phyloP scores from a whole-genome alignment of 2,797 vertebrate species.

The Antennarius maculatus region DNA sequence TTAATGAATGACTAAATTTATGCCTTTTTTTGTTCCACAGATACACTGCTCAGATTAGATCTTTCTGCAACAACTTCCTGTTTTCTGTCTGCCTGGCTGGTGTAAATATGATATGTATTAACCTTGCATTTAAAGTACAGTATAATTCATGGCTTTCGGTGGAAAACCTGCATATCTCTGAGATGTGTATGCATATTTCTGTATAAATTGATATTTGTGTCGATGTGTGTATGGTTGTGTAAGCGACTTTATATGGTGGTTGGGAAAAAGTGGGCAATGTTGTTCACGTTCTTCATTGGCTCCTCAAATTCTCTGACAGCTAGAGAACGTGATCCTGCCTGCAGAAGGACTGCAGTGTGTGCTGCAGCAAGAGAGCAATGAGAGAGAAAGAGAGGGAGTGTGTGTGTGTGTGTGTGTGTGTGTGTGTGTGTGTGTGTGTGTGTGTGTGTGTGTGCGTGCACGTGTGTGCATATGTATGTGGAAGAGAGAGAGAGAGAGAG shows the following conservation, averaged over 20 bases:
- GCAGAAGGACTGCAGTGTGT: conserved; percentile 87
- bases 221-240: conserved; percentile 25
- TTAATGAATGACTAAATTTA: conserved; percentile 35
- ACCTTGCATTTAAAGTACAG: conserved; percentile 30
- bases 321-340: conserved; percentile 83
- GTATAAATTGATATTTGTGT: conserved; percentile 20
- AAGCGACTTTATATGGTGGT: conserved; percentile 16
- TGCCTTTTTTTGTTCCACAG: conserved; percentile 39
- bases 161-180: conserved; percentile 30
- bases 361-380: conserved; percentile 73
- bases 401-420: conserved; percentile 48
- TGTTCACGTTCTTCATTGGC: conserved; percentile 31
- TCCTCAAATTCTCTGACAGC: conserved; percentile 78
- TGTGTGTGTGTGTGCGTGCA: too few species aligned
- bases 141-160: conserved; percentile 43
- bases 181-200: conserved; percentile 25
- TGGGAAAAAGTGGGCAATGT: conserved; percentile 15
- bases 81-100: conserved; percentile 37
- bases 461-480: too few species aligned
- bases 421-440: conserved; percentile 29
- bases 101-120: conserved; percentile 17
- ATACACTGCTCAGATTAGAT: conserved; percentile 40
- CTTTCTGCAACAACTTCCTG: conserved; percentile 38
- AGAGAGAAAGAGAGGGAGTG: conserved; percentile 52
- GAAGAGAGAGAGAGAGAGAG: conserved; percentile 29